phyloP scores from a whole-genome alignment of 2,113 vertebrate species.

The Ancistrus triradiatus region DNA sequence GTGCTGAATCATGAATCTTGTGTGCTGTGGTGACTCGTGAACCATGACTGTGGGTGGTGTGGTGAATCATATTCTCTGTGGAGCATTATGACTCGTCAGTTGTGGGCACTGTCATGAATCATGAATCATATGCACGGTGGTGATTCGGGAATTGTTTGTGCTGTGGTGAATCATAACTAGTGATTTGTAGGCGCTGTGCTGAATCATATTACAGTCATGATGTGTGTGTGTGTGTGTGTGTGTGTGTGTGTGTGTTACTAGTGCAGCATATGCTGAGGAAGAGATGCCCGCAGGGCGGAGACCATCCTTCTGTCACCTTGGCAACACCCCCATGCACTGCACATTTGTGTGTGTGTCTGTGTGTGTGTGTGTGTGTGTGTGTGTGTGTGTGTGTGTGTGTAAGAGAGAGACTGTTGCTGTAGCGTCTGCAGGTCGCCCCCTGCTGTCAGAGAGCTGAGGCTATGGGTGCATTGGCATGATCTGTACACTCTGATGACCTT shows the following conservation, averaged over 20 bases:
- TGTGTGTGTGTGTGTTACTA: constrained; percentile 21
- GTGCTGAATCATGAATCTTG: too few species aligned
- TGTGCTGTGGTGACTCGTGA: too few species aligned
- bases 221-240: background rate
- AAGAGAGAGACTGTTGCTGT: background rate
- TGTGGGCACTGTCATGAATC: too few species aligned
- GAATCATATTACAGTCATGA: background rate
- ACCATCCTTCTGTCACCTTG: constrained; percentile 51
- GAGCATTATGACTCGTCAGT: too few species aligned
- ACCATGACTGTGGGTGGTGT: too few species aligned
- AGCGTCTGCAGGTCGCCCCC: constrained; percentile 10
- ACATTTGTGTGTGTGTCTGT: constrained; percentile 14
- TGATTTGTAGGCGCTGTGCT: too few species aligned
- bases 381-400: constrained; percentile 9
- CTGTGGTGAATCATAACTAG: too few species aligned
- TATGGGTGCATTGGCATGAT: too few species aligned
- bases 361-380: constrained; percentile 20
- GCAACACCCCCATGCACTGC: constrained; percentile 25
- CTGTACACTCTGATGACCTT: too few species aligned
- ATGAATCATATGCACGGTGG: too few species aligned
- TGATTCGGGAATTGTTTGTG: too few species aligned
- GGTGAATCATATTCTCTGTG: too few species aligned
- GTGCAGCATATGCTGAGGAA: constrained; percentile 42
- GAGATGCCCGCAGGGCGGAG: constrained; percentile 46
- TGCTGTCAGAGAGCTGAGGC: constrained; percentile 18